Evolutionary conservation across 2,113 vertebrate genomes (phyloP).

Genomic region (Arenaria interpres): DNA sequence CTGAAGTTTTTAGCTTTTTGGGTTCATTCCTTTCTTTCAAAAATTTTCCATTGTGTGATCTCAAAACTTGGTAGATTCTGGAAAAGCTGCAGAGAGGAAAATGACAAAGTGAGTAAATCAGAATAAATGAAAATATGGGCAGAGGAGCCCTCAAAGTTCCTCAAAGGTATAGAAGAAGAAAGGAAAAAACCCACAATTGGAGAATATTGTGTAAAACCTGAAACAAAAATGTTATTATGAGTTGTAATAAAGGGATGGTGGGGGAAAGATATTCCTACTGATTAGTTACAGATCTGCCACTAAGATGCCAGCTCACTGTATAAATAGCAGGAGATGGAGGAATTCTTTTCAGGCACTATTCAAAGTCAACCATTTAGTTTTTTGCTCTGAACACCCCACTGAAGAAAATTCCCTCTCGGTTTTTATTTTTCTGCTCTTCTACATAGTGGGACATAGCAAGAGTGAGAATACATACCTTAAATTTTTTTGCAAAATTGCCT

Average conservation of each 20-base stretch:
- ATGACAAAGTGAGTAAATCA: not conserved
- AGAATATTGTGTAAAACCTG: not conserved
- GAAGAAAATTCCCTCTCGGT: not conserved
- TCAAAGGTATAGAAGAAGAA: not conserved
- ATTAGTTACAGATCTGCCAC: not conserved
- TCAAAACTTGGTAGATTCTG: not conserved
- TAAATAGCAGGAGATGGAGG: not conserved
- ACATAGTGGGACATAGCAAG: not conserved
- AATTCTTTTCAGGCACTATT: not conserved
- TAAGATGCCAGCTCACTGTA: not conserved
- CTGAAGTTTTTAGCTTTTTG: not conserved
- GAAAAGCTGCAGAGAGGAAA: not conserved
- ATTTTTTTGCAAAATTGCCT: not conserved
- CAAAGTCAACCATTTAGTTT: not conserved
- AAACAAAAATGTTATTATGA: not conserved
- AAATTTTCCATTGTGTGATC: not conserved
- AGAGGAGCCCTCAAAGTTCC: not conserved
- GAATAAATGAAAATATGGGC: not conserved
- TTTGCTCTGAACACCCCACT: not conserved
- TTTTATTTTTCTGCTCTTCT: not conserved
- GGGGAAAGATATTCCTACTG: not conserved
- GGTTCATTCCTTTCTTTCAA: not conserved
- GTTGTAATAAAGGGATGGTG: not conserved
- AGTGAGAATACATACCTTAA: not conserved
- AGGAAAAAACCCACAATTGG: fast-evolving